Conservation (phyloP, 2,113 vertebrate species). For the Oxyura jamaicensis region DNA sequence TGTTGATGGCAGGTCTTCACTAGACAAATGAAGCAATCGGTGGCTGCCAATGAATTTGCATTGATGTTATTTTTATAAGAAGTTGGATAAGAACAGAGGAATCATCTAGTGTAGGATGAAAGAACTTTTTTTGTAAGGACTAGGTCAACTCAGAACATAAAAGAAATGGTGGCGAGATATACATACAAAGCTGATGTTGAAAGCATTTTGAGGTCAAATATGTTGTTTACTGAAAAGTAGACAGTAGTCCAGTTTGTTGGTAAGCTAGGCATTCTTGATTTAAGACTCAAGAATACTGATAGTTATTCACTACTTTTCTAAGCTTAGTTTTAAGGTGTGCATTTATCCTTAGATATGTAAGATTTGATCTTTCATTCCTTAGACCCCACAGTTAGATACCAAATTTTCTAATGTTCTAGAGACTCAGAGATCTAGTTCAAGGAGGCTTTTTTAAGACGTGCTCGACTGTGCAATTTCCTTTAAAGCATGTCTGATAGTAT, state of each 20-base stretch:
- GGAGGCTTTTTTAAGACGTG: not conserved
- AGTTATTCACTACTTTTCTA: not conserved
- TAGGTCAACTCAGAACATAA: not conserved
- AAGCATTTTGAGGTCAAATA: not conserved
- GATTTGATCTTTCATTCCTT: not conserved
- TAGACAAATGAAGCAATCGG: not conserved
- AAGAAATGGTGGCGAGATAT: not conserved
- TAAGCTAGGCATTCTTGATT: not conserved
- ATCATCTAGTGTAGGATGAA: not conserved
- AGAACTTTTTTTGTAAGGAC: not conserved
- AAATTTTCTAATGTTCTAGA: not conserved
- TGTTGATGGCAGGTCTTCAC: not conserved
- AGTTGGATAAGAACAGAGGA: not conserved
- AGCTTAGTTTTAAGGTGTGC: not conserved
- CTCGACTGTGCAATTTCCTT: constrained; percentile 11
- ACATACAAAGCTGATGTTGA: not conserved
- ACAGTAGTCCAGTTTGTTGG: not conserved
- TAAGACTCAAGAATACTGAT: not conserved
- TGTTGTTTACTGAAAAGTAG: not conserved
- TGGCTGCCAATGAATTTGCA: not conserved
- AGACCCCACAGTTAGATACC: not conserved
- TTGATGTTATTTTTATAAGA: not conserved
- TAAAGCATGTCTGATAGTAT: constrained; percentile 42
- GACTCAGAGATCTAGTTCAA: not conserved
- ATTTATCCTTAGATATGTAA: not conserved